Evolutionary conservation across 2,888 invertebrate species (phyloP), one percentile per base, ranked within the genome.

Genomic region (Cheilosia impressa): DNA sequence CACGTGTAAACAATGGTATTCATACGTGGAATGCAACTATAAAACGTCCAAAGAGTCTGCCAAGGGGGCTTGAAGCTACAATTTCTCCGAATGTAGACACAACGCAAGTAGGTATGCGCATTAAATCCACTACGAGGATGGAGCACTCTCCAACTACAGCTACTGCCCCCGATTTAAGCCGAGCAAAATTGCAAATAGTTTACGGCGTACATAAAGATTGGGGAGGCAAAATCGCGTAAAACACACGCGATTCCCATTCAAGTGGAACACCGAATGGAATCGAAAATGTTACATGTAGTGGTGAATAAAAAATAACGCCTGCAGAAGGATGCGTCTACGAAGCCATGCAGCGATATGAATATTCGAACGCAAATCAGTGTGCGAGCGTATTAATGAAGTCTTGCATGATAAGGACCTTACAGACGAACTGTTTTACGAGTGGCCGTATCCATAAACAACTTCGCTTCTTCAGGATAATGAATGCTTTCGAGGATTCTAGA

Each of bases 111-210:
- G 13, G 38, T 38, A 38, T 13, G 55, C 62, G 55, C 75, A 68
- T 75, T 55, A 75, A 80, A 75, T 57, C 68, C 62, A 17, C 22
- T 45, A 24, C 17, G 45, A 7, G n/a, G 17, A 57, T 22, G 27
- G 4, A 27, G 22, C 3, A 22, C 13, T 31, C 19, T 13, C 10
- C 52, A 22, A 15, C 24, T 17, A 19, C 22, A 55, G 9, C 17
- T 60, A 43, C 27, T 52, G 22, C 31, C 17, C 52, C 53, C 62
- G 53, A 41, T 78, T 68, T 57, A 75, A 80, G 62, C 68, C 47
- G 47, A 60, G 68, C 45, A 60, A 66, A 68, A 68, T 62, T 55
- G 53, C 68, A 80, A 80, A 75, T 80, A 68, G 68, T 75, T 80
- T 68, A 80, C 62, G 68, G 63, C 38, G 15, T 41, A 50, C 50